Evolutionary conservation across 2,113 vertebrate species (phyloP).

Genomic region (Uria lomvia): DNA sequence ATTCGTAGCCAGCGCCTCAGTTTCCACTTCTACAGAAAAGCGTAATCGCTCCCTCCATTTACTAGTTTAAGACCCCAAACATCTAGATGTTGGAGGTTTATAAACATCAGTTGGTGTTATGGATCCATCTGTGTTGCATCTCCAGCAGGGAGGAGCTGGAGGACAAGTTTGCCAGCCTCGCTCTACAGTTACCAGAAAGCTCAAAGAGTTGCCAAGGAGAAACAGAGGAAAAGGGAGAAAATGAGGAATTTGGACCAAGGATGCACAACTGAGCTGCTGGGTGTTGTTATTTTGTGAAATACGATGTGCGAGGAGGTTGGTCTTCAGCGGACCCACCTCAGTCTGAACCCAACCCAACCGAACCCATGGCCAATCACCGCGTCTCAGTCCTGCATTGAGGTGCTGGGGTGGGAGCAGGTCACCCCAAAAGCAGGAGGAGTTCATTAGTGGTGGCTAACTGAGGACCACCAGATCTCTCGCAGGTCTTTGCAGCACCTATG

Average conservation of each 20-base stretch:
- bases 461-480: rapidly evolving
- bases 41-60: not conserved
- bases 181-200: not conserved
- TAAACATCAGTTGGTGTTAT: not conserved
- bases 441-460: not conserved
- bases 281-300: not conserved
- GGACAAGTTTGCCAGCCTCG: not conserved
- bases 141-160: not conserved
- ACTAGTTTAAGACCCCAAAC: not conserved
- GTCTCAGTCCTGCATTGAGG: rapidly evolving
- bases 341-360: not conserved
- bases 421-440: rapidly evolving
- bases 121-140: not conserved
- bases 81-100: not conserved
- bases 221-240: not conserved
- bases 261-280: not conserved
- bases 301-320: rapidly evolving
- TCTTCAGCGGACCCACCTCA: not conserved
- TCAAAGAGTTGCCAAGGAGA: not conserved
- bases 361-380: not conserved
- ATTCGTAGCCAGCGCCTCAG: not conserved
- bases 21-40: not conserved
- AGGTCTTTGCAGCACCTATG: not conserved
- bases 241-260: not conserved
- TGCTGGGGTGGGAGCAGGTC: not conserved